Evolutionary conservation across 2,888 invertebrate species (phyloP), one percentile per base, ranked within the genome.

Genomic region (Encarsia formosa): DNA sequence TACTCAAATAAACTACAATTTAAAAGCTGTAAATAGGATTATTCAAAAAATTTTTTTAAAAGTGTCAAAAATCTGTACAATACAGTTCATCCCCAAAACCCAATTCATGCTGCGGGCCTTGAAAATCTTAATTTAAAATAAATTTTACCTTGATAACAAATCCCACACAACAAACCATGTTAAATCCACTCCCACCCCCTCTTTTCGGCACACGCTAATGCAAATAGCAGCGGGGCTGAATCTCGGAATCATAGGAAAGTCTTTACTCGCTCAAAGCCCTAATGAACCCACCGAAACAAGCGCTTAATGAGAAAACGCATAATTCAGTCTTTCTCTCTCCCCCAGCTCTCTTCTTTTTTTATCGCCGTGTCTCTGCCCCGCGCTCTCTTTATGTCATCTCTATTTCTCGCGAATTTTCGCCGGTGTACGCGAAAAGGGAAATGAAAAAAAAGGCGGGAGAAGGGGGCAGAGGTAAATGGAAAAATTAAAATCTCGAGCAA

Each of bases 221-320:
- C 22, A 23, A 23, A 39, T n/a, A 39, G 38, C 19, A 3, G 15
- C 16, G 1, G 39, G 16, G 39, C 20, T 19, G 16, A n/a, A 29
- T 42, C 26, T 50, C 43, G 39, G 44, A 44, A 50, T 50, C 38
- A 38, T 29, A n/a, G 26, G 26, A 26, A 11, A 26, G 11, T 26
- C 26, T 26, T 26, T 26, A 26, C 26, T 6, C 39, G 32, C 44
- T 44, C 44, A 44, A 50, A 44, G 50, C 50, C 44, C 32, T 50
- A 50, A 50, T 37, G 50, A 50, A 44, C 20, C 24, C 13, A 22
- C 13, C 32, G 49, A 42, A 49, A 42, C 42, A 49, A 45, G 45
- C 31, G 51, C 37, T 46, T 52, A 52, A 52, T 40, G 51, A 52
- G 45, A 51, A 51, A 41, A 35, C 40, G 40, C 51, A 51, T 45